A percentile compares a stretch with the other conserved stretches of the same genome.
phyloP scores from a whole-genome alignment of 2,888 invertebrate species.

The Cheilosia urbana region DNA sequence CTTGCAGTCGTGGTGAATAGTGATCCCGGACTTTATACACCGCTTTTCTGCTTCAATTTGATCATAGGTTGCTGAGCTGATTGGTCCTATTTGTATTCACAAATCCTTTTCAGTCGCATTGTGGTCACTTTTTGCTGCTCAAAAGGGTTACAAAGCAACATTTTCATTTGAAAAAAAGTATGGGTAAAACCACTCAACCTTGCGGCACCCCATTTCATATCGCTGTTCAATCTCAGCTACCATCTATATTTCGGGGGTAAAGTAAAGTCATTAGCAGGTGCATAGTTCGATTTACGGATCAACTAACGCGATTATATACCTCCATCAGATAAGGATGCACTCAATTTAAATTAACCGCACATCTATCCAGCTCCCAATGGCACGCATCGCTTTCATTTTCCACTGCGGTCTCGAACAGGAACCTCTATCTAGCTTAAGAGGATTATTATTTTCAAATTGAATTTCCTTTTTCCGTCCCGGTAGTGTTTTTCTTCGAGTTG shows the following conservation, averaged over 20 bases:
- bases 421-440: slow-evolving; percentile 53
- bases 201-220: too few species aligned
- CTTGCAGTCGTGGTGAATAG: too few species aligned
- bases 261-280: not conserved
- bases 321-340: slow-evolving; percentile 16
- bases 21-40: too few species aligned
- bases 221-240: too few species aligned
- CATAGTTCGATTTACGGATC: not conserved
- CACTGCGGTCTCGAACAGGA: slow-evolving; percentile 26
- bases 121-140: too few species aligned
- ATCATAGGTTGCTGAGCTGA: too few species aligned
- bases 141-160: too few species aligned
- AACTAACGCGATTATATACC: not conserved
- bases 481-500: slow-evolving; percentile 4
- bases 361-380: slow-evolving; percentile 7
- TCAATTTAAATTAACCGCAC: slow-evolving; percentile 21
- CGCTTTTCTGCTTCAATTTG: too few species aligned
- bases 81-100: too few species aligned
- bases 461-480: slow-evolving; percentile 59
- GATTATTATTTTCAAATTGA: slow-evolving; percentile 73
- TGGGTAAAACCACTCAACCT: too few species aligned
- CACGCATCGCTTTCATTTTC: slow-evolving; percentile 5
- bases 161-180: too few species aligned
- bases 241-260: not conserved
- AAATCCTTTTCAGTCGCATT: too few species aligned